phyloP scores from a whole-genome alignment of 2,888 invertebrate species.

The Ramazzottius varieornatus region DNA sequence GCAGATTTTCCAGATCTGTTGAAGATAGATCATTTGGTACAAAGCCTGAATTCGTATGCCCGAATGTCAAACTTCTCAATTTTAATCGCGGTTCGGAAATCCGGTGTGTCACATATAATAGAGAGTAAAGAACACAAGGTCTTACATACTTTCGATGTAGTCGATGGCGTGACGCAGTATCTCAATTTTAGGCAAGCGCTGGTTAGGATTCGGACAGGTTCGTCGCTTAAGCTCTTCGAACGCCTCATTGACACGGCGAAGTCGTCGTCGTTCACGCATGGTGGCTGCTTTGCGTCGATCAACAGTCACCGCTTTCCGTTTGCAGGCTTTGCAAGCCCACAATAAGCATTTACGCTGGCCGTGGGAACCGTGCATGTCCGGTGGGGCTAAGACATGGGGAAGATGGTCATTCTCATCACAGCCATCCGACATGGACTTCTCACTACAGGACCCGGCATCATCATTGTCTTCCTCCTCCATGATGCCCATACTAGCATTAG shows the following conservation, averaged over 20 bases:
- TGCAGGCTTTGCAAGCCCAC: constrained; percentile 93
- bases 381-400: constrained; percentile 28
- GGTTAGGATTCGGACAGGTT: constrained; percentile 80
- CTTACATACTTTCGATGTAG: constrained; percentile 53
- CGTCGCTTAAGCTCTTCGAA: constrained; percentile 76
- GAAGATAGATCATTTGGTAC: too few species aligned
- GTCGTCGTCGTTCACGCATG: constrained; percentile 60
- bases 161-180: constrained; percentile 89
- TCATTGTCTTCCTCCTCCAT: not conserved
- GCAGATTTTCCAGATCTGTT: too few species aligned
- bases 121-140: too few species aligned
- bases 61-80: too few species aligned
- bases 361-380: constrained; percentile 17
- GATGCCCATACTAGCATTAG: too few species aligned
- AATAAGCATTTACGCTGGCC: constrained; percentile 46
- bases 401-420: constrained; percentile 15
- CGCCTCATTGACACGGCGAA: constrained; percentile 86
- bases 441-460: not conserved
- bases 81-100: too few species aligned
- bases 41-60: too few species aligned
- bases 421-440: not conserved
- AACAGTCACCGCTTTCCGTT: constrained; percentile 63
- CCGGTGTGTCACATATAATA: too few species aligned
- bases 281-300: constrained; percentile 92
- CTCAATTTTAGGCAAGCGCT: constrained; percentile 84